Conservation (phyloP, 2,113 vertebrate genomes). For the Ceyx margarethae region DNA sequence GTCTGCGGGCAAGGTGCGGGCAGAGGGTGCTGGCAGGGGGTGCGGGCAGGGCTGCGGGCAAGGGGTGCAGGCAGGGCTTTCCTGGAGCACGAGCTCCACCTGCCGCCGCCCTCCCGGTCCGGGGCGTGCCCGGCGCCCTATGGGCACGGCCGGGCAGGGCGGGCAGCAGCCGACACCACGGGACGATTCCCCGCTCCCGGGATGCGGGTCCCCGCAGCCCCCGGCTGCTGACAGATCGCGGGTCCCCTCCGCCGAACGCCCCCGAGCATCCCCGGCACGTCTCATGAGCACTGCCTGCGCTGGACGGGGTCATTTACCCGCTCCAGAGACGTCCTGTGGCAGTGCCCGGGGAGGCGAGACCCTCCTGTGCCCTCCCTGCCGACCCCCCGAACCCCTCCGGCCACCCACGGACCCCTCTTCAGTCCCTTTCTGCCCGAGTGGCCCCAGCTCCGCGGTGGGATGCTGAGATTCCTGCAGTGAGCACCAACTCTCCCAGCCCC, state of each 20-base stretch:
- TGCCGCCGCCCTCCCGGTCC: constrained; percentile 14
- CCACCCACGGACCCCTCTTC: rapidly evolving
- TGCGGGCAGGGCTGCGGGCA: not conserved
- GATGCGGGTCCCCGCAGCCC: too few relatives aligned
- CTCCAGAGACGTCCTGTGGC: not conserved
- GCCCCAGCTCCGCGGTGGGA: not conserved
- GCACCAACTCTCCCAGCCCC: not conserved
- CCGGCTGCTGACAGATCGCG: not conserved
- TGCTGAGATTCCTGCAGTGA: rapidly evolving
- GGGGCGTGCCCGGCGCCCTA: not conserved
- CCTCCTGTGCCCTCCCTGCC: not conserved
- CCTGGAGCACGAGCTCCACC: constrained; percentile 51
- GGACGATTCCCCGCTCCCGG: not conserved
- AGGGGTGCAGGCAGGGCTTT: not conserved
- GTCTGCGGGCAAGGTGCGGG: not conserved
- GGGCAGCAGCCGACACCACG: not conserved
- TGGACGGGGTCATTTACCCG: not conserved
- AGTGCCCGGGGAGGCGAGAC: not conserved
- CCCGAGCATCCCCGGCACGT: too few relatives aligned
- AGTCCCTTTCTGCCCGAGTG: too few relatives aligned
- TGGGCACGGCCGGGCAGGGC: not conserved
- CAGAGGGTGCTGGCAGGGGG: not conserved
- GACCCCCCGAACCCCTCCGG: not conserved
- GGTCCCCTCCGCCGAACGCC: not conserved
- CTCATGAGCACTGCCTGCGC: not conserved